Percentiles rank a stretch among this genome's conserved stretches.
phyloP scores from a whole-genome alignment of 2,888 invertebrate genomes.

The Malthinus flaveolus region DNA sequence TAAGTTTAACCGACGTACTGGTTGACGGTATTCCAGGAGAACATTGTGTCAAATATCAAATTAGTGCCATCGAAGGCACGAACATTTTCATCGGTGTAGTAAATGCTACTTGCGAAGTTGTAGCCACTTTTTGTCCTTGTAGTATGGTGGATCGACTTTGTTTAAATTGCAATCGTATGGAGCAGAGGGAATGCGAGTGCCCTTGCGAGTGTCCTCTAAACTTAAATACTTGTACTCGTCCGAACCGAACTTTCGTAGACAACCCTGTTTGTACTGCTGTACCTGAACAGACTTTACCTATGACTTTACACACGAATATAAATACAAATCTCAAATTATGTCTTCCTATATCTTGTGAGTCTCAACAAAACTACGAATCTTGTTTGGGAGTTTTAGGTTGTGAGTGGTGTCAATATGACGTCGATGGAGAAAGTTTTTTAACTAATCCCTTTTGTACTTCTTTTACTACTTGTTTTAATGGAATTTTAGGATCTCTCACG shows the following conservation, averaged over 20 bases:
- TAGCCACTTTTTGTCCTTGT: constrained; percentile 88
- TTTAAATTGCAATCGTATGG: constrained; percentile 91
- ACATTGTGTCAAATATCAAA: constrained; percentile 85
- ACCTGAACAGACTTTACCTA: constrained; percentile 37
- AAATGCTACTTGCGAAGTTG: constrained; percentile 82
- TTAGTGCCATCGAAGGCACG: constrained; percentile 79
- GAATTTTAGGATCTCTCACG: constrained; percentile 78
- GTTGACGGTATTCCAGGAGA: constrained; percentile 86
- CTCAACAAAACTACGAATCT: constrained; percentile 63
- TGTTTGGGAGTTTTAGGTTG: constrained; percentile 79
- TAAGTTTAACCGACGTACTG: constrained; percentile 72
- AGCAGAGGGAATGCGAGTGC: constrained; percentile 92
- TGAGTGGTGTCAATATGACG: constrained; percentile 87
- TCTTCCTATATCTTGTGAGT: constrained; percentile 70
- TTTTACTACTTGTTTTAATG: constrained; percentile 82
- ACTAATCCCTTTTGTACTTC: constrained; percentile 77
- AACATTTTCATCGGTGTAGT: constrained; percentile 88
- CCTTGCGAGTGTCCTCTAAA: constrained; percentile 82
- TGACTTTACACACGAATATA: constrained; percentile 19
- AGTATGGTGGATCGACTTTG: constrained; percentile 87
- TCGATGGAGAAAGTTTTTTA: constrained; percentile 71
- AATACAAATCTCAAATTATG: constrained; percentile 60
- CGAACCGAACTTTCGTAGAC: constrained; percentile 42
- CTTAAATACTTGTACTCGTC: constrained; percentile 44
- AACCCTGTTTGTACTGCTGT: constrained; percentile 47